phyloP scores from a whole-genome alignment of 1,140 invertebrate species.

The Hylaeus anthracinus region DNA sequence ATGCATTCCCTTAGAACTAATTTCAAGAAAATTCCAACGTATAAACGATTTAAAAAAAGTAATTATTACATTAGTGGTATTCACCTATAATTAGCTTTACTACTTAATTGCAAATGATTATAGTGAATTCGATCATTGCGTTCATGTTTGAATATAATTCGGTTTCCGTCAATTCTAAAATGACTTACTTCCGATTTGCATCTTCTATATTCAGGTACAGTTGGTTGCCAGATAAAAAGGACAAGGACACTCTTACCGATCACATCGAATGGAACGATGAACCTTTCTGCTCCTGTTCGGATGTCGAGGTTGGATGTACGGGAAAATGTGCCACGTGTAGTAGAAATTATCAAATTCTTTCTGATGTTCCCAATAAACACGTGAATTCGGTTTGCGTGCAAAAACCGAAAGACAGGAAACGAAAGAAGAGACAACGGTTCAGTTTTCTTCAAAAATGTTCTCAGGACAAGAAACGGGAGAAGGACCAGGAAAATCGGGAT shows the following conservation, averaged over 20 bases:
- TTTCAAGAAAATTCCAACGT: no score
- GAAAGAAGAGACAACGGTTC: constrained; percentile 6
- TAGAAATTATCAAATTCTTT: no score
- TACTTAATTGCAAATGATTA: no score
- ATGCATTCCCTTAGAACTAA: no score
- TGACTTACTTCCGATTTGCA: background rate
- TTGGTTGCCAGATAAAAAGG: background rate
- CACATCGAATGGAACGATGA: constrained; percentile 21
- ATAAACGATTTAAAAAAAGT: no score
- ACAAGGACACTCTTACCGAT: constrained; percentile 31
- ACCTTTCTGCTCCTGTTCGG: background rate
- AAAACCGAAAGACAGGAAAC: background rate
- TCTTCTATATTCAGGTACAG: background rate
- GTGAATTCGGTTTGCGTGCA: background rate
- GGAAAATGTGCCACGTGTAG: background rate
- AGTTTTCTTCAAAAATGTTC: background rate
- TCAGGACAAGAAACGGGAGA: background rate
- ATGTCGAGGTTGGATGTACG: background rate
- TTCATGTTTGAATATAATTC: background rate
- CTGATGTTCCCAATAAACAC: background rate
- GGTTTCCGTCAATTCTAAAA: background rate
- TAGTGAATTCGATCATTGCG: no score
- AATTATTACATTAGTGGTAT: no score
- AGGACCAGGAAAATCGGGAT: constrained; percentile 18
- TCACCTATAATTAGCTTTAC: no score